Evolutionary conservation across 2,888 invertebrate species (phyloP).

Genomic region (Glyphotaelius pellucidus): DNA sequence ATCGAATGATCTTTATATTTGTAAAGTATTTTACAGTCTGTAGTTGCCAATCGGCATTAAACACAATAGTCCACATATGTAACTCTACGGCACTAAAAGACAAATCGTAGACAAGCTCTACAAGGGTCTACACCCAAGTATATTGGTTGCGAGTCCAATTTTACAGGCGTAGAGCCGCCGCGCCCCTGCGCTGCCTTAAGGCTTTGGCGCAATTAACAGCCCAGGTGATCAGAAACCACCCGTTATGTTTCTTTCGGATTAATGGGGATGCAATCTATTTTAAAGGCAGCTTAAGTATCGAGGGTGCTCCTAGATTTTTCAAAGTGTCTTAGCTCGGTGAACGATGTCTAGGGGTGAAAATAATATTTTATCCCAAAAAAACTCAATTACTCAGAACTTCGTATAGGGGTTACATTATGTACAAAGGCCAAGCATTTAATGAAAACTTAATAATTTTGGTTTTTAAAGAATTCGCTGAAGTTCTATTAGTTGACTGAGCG

Average conservation of each 20-base stretch:
- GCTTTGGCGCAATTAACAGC: constrained; percentile 26
- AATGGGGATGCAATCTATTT: background rate
- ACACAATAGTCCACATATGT: no score
- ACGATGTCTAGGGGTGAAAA: background rate
- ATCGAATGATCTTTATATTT: no score
- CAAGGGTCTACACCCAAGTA: background rate
- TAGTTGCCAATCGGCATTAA: no score
- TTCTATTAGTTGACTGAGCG: no score
- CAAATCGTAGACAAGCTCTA: background rate
- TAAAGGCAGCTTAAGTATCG: background rate
- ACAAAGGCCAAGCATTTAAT: background rate
- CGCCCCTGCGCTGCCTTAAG: background rate
- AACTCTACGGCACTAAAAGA: background rate
- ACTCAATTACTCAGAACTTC: background rate
- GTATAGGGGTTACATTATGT: background rate
- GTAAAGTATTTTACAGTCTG: no score
- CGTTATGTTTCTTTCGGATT: background rate
- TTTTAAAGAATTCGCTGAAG: no score
- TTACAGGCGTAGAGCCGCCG: background rate
- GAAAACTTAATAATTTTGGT: no score
- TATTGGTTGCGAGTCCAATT: background rate
- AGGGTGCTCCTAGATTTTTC: background rate
- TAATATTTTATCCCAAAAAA: background rate
- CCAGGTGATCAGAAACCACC: constrained; percentile 2
- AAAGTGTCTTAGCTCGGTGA: background rate